Evolutionary conservation across 2,797 vertebrate genomes (phyloP).

Genomic region (Anabacerthia variegaticeps): DNA sequence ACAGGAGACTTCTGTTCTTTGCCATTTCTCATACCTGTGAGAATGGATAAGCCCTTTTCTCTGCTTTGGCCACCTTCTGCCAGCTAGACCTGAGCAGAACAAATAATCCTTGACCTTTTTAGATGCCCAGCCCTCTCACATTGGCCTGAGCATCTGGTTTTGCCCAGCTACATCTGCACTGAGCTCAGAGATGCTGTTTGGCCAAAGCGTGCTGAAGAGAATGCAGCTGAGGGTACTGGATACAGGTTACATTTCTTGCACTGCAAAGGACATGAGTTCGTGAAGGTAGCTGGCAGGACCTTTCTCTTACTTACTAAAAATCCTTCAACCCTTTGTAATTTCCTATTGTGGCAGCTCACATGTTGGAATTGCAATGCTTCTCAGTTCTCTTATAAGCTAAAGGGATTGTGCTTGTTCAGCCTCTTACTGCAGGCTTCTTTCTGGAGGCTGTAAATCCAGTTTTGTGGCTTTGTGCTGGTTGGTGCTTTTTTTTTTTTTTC

Average conservation of each 20-base stretch:
- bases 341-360: neutral
- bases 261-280: neutral
- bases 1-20: neutral
- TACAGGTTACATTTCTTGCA: neutral
- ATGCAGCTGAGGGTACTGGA: neutral
- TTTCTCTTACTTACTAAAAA: neutral
- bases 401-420: constrained; percentile 44
- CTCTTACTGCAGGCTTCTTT: constrained; percentile 3
- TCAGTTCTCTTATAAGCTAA: constrained; percentile 20
- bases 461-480: neutral
- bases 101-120: neutral
- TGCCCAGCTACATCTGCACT: neutral
- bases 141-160: neutral
- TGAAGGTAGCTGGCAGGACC: neutral
- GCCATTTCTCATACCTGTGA: neutral
- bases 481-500: neutral
- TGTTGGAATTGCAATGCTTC: neutral
- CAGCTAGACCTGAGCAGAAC: neutral
- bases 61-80: neutral
- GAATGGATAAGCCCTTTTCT: neutral
- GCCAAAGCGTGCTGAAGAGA: neutral
- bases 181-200: neutral
- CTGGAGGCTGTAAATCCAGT: constrained; percentile 31
- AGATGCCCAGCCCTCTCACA: neutral
- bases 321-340: neutral